phyloP scores from a whole-genome alignment of 2,113 vertebrate genomes.

The Apodemus speciosus region DNA sequence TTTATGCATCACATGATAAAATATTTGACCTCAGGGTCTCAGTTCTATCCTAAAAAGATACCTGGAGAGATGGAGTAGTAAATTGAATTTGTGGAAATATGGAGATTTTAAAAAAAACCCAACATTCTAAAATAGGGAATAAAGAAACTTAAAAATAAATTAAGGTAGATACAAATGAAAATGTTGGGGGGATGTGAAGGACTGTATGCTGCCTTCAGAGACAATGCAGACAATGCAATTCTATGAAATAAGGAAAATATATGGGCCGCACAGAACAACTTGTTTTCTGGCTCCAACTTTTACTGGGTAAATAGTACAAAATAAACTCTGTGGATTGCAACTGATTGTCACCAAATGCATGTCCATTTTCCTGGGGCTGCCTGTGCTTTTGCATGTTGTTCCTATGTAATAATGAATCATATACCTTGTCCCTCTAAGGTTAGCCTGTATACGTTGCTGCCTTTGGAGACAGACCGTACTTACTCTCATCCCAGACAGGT shows the following conservation, averaged over 20 bases:
- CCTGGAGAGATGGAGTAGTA: background rate
- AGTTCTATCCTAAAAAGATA: background rate
- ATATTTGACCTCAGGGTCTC: background rate
- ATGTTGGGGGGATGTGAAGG: background rate
- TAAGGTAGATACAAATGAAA: background rate
- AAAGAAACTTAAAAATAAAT: slow-evolving; percentile 45
- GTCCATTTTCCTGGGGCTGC: background rate
- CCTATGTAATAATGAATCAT: background rate
- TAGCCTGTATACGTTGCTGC: background rate
- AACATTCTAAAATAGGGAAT: background rate
- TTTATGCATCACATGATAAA: slow-evolving; percentile 29
- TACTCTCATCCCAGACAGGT: background rate
- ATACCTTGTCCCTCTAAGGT: background rate
- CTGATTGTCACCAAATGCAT: background rate
- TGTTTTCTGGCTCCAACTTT: background rate
- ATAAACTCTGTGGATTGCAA: too few relatives aligned
- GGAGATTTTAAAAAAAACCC: background rate
- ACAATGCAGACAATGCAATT: background rate
- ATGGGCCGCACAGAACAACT: background rate
- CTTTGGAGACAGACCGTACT: too few relatives aligned
- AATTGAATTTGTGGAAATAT: background rate
- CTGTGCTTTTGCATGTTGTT: background rate
- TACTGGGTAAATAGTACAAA: background rate
- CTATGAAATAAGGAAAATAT: background rate
- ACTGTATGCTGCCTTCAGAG: background rate